Evolutionary conservation across 1,140 invertebrate species (phyloP).

Genomic region (Drosophila asahinai): DNA sequence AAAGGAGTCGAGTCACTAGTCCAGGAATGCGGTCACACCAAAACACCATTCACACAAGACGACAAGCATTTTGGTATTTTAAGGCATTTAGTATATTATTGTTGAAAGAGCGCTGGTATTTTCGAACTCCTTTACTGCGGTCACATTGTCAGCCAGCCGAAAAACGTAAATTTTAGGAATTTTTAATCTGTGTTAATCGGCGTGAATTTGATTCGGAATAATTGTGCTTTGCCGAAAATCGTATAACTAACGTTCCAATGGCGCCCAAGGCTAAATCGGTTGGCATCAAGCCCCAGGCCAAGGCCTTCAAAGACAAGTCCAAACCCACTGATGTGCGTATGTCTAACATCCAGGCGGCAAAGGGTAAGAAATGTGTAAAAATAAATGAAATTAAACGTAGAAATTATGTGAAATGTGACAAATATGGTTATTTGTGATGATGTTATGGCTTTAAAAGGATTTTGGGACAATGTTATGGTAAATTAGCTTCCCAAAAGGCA

Average conservation of each 20-base stretch:
- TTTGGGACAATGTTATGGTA: neutral
- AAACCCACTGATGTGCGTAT: constrained; percentile 97
- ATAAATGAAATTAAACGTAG: constrained; percentile 1
- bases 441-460: neutral
- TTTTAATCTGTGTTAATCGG: constrained; percentile 79
- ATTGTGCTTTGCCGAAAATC: constrained; percentile 42
- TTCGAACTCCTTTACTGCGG: neutral
- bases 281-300: constrained; percentile 70
- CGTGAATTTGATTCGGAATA: constrained; percentile 54
- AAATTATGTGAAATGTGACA: neutral
- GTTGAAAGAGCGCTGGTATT: neutral
- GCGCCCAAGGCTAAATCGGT: constrained; percentile 77
- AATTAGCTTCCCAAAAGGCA: constrained; percentile 21
- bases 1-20: constrained; percentile 39
- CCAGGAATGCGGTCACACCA: constrained; percentile 5
- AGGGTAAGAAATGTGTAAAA: constrained; percentile 90
- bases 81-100: neutral
- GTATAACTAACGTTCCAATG: constrained; percentile 60
- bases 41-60: neutral
- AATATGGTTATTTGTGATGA: constrained; percentile 23
- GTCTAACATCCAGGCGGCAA: constrained; percentile 98
- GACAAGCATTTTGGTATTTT: neutral
- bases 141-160: constrained; percentile 36
- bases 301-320: constrained; percentile 94
- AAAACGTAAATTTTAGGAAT: constrained; percentile 38